Conservation (phyloP, 30 jellyfish, hydroid and myxozoan species). For the Pelagia noctiluca region DNA sequence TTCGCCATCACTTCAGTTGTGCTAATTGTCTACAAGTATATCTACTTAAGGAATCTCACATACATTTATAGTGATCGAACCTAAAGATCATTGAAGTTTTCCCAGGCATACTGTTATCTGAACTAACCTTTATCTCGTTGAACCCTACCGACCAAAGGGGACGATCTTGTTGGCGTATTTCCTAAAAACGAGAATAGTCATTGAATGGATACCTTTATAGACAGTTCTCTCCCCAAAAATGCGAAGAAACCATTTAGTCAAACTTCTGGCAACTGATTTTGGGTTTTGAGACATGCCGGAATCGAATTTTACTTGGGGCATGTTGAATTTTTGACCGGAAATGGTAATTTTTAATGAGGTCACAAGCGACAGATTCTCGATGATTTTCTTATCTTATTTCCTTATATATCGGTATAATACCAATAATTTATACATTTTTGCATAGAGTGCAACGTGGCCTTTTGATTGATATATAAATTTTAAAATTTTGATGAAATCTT, state of each 20-base stretch:
- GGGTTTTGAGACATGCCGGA: conserved; percentile 50
- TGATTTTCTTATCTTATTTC: not conserved
- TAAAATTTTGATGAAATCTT: not conserved
- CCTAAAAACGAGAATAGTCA: too few relatives aligned
- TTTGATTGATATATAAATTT: conserved; percentile 3
- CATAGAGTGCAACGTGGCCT: not conserved
- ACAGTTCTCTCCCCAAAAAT: conserved; percentile 36
- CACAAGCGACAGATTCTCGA: conserved; percentile 25
- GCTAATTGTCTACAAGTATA: too few relatives aligned
- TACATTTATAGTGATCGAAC: too few relatives aligned
- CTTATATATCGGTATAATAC: not conserved
- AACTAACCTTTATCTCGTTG: too few relatives aligned
- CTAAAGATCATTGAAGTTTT: too few relatives aligned
- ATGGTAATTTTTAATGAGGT: conserved; percentile 28
- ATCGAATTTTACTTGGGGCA: conserved; percentile 42
- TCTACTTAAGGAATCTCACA: too few relatives aligned
- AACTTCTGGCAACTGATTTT: conserved; percentile 33
- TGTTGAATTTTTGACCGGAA: conserved; percentile 31
- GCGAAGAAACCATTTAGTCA: conserved; percentile 38
- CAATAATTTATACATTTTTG: conserved; percentile 8
- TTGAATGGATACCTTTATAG: too few relatives aligned
- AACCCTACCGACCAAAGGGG: too few relatives aligned
- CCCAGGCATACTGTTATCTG: too few relatives aligned
- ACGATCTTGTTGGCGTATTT: too few relatives aligned
- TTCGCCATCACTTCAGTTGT: too few relatives aligned